phyloP scores from a whole-genome alignment of 1,140 invertebrate species.

The Belonocnema kinseyi region DNA sequence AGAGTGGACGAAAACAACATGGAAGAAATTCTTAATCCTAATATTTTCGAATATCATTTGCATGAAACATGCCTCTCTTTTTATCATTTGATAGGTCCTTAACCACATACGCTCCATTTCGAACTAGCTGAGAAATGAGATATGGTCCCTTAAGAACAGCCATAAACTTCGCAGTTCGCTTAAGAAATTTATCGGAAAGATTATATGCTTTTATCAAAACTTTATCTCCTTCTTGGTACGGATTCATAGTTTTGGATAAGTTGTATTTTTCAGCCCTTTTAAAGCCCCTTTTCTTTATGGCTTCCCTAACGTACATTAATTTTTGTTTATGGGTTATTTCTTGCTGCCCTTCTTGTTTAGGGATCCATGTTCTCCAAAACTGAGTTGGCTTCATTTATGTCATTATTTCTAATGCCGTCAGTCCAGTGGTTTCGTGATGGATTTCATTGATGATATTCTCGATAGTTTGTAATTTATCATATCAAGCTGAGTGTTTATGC shows the following conservation, averaged over 20 bases:
- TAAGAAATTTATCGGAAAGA: background rate
- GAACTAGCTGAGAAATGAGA: background rate
- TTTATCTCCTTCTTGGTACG: too few species aligned
- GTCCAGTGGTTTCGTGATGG: background rate
- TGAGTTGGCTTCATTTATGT: background rate
- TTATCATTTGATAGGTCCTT: background rate
- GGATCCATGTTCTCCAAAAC: background rate
- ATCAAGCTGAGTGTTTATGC: too few species aligned
- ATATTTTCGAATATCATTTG: background rate
- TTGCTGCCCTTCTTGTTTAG: background rate
- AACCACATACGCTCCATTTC: background rate
- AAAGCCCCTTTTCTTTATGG: too few species aligned
- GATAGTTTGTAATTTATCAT: background rate
- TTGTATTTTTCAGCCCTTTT: too few species aligned
- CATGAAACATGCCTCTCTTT: constrained; percentile 19
- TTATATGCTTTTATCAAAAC: constrained; percentile 11
- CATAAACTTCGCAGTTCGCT: too few species aligned
- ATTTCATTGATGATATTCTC: background rate
- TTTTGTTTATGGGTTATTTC: too few species aligned
- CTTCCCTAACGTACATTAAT: too few species aligned
- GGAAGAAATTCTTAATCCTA: too few species aligned
- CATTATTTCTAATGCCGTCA: background rate
- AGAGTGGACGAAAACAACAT: too few species aligned
- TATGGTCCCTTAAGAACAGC: too few species aligned
- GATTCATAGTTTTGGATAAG: too few species aligned